Conservation (phyloP, 2,888 invertebrate genomes). For the Rhorus exstirpatorius region DNA sequence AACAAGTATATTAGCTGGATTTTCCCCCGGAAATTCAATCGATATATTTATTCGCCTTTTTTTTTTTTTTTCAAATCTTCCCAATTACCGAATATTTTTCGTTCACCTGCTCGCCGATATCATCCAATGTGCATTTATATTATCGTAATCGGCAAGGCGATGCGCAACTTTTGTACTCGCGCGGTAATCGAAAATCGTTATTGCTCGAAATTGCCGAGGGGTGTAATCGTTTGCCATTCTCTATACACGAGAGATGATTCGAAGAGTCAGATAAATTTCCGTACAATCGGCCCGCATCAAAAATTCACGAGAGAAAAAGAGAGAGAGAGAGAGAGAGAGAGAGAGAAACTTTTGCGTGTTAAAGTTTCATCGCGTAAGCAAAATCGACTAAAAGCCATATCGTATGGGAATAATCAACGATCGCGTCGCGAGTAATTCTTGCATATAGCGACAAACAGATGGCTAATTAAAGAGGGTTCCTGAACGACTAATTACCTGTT, state of each 20-base stretch:
- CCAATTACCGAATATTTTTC: too few relatives aligned
- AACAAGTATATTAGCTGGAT: too few relatives aligned
- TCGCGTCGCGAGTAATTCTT: conserved; percentile 33
- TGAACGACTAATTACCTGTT: conserved; percentile 43
- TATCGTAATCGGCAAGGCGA: conserved; percentile 21
- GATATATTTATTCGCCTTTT: too few relatives aligned
- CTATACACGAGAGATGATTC: conserved; percentile 43
- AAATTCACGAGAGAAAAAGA: neutral
- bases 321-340: conserved; percentile 1
- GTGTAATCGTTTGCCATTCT: conserved; percentile 47
- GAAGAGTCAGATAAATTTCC: conserved; percentile 44
- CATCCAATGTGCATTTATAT: too few relatives aligned
- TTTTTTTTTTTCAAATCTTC: too few relatives aligned
- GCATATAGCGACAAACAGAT: conserved; percentile 9
- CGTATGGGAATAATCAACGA: conserved; percentile 57
- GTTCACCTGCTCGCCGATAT: too few relatives aligned
- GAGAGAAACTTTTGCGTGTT: conserved; percentile 29
- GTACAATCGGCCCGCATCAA: neutral
- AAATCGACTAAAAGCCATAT: too few relatives aligned
- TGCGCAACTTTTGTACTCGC: too few relatives aligned
- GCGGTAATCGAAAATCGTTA: conserved; percentile 67
- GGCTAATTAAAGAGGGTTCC: conserved; percentile 51
- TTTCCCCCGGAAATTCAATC: too few relatives aligned
- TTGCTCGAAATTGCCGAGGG: conserved; percentile 65
- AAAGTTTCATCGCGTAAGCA: conserved; percentile 38